Conservation (phyloP, 2,113 vertebrate genomes). For the Lanius ludovicianus region DNA sequence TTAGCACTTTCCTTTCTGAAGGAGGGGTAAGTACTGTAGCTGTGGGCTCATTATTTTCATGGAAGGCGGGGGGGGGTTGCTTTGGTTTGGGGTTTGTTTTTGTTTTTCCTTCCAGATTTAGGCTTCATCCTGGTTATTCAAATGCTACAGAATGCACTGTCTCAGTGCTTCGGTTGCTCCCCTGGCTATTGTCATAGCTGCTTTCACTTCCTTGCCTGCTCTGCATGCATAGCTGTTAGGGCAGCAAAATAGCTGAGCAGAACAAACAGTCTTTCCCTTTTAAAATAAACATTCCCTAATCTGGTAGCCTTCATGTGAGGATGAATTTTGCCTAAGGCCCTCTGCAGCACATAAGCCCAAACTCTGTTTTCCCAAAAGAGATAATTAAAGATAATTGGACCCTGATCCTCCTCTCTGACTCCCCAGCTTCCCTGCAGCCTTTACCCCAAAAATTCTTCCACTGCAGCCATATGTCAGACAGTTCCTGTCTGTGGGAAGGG, state of each 20-base stretch:
- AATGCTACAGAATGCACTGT: neutral
- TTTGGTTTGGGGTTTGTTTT: neutral
- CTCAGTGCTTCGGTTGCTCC: fast-evolving
- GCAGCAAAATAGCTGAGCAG: slow-evolving; percentile 31
- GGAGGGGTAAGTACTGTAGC: neutral
- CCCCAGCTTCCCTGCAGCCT: neutral
- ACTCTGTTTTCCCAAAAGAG: neutral
- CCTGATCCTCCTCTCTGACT: neutral
- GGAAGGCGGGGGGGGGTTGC: neutral
- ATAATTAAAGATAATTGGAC: neutral
- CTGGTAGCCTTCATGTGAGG: slow-evolving; percentile 23
- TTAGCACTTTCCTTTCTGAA: neutral
- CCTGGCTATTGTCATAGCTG: slow-evolving; percentile 23
- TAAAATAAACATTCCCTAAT: slow-evolving; percentile 63
- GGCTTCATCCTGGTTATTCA: neutral
- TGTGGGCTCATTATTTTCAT: neutral
- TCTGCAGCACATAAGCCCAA: neutral
- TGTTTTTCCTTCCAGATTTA: neutral
- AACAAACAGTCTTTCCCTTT: slow-evolving; percentile 11
- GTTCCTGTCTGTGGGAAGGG: neutral
- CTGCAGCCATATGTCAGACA: neutral
- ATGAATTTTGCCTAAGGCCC: neutral
- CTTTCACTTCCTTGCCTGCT: neutral
- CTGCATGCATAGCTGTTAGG: neutral
- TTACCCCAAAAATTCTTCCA: neutral